Base-by-base conservation (phyloP, 2,888 invertebrate species). In the Callinectes sapidus region DNA sequence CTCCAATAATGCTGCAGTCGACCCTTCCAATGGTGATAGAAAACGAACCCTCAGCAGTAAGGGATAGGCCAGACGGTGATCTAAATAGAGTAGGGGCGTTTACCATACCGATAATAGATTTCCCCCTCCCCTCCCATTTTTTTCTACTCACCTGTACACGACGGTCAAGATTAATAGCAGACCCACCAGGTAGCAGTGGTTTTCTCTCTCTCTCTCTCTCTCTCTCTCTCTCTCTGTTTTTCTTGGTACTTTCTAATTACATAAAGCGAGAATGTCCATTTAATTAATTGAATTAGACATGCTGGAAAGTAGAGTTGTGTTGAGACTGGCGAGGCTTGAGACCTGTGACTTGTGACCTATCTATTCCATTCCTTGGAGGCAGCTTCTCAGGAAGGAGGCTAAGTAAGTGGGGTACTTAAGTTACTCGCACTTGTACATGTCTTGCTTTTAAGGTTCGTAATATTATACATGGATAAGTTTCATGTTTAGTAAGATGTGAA, bases 221-320 rank as follows among this genome's bases (percentile, higher is more conserved):
- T 71, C 71, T 71, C 71, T 71, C 71, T 71, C 71, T 71, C 71
- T 71, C 71, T 71, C 71, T 71, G 28, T 71, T 28, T 71, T 28
- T 71, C 71, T 10, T 48, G 8, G 10, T 48, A 48, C 48, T 48
- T 48, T 48, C 48, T 48, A 8, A 48, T 48, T 48, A 48, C 48
- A 48, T 48, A 48, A 48, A 48, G 0, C 10, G 48, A 48, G 48
- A 48, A 71, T 71, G 6, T 71, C 71, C 16, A n/a, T 2, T 28
- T 28, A n/a, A 23, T 28, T 28, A n/a, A 23, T 6, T 71, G 10
- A 71, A 23, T 71, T 23, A 71, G 23, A 71, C 23, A 71, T 48
- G 10, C 2, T 23, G n/a, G 23, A 71, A 71, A 71, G 71, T n/a
- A 10, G 28, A 18, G 23, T 71, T 71, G 23, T 71, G 28, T 1